A percentile compares a stretch with the other conserved stretches of the same genome.
Conservation (phyloP, 2,888 invertebrate species). For the Myopa tessellatipennis region DNA sequence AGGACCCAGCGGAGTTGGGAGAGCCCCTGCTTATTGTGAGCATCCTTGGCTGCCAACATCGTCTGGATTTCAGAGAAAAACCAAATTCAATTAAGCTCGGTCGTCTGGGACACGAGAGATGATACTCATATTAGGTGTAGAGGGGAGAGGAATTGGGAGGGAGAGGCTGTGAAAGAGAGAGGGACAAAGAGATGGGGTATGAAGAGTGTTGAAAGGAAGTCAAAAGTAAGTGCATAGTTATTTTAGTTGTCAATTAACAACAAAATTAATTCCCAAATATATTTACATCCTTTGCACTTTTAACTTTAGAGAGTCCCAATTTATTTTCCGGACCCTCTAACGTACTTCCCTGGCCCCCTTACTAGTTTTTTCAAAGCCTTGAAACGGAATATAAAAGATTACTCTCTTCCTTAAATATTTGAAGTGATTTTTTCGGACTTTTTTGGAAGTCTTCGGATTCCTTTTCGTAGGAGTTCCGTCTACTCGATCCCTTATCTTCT, state of each 20-base stretch:
- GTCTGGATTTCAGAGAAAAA: not conserved
- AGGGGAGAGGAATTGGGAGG: not conserved
- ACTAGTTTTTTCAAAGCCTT: no score
- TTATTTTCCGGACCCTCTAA: not conserved
- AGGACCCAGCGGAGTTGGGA: no score
- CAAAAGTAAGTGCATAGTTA: no score
- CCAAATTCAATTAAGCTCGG: constrained; percentile 23
- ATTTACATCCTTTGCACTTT: no score
- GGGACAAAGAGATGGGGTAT: not conserved
- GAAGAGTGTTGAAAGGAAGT: not conserved
- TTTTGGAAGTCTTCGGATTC: not conserved
- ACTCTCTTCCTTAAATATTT: no score
- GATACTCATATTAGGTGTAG: not conserved
- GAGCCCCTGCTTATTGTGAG: not conserved
- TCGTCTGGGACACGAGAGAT: not conserved
- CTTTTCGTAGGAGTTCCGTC: not conserved
- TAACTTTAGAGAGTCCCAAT: not conserved
- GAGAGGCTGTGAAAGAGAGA: not conserved
- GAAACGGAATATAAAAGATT: no score
- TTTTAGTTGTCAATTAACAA: no score
- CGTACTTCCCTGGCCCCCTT: no score
- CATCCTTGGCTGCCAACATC: not conserved
- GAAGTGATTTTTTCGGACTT: not conserved
- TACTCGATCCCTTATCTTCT: not conserved
- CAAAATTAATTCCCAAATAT: no score